Evolutionary conservation across 2,113 vertebrate genomes (phyloP).

Genomic region (Erinaceus europaeus): DNA sequence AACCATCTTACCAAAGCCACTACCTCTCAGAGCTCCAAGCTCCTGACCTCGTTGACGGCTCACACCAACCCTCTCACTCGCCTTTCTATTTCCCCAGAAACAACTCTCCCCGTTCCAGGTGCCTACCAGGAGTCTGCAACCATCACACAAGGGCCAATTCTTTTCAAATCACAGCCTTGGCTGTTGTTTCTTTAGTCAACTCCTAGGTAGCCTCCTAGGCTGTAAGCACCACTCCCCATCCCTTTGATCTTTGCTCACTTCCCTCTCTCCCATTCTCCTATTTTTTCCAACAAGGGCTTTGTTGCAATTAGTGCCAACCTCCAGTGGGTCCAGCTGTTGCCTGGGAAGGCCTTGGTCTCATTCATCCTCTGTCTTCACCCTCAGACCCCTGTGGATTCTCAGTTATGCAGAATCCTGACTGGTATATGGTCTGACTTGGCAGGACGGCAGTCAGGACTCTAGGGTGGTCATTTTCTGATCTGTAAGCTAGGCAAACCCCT

Average conservation of each 20-base stretch:
- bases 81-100: not conserved
- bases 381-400: not conserved
- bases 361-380: not conserved
- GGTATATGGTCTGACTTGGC: constrained; percentile 31
- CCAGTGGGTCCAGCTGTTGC: not conserved
- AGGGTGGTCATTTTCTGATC: constrained; percentile 44
- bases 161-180: not conserved
- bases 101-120: not conserved
- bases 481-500: constrained; percentile 15
- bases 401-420: constrained; percentile 28
- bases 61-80: not conserved
- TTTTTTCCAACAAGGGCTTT: constrained; percentile 21
- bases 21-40: constrained; percentile 1
- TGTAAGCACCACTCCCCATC: not conserved
- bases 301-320: constrained; percentile 32
- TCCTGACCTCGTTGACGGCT: not conserved
- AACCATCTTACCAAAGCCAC: not conserved
- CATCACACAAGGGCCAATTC: not conserved
- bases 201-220: not conserved
- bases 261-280: not conserved
- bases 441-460: constrained; percentile 8
- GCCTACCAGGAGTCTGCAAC: not conserved
- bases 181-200: not conserved
- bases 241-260: constrained; percentile 11
- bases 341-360: not conserved